Base-by-base conservation (phyloP, 1,140 invertebrate species). In the Polypedilum pembai region DNA sequence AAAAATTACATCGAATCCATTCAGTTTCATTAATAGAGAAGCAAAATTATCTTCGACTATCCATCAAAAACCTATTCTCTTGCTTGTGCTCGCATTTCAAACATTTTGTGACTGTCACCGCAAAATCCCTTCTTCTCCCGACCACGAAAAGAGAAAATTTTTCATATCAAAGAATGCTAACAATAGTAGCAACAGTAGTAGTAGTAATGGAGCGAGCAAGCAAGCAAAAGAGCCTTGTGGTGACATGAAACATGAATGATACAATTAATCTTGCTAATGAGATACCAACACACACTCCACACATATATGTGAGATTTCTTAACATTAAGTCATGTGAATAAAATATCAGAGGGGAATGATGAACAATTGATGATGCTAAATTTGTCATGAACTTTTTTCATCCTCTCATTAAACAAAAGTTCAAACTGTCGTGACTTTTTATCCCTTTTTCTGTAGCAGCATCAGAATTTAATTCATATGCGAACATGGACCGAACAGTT, bases 221-320 rank as follows among this genome's bases (percentile, higher is more conserved):
- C n/a, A 45, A 15, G n/a, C 12, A 15, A n/a, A 56, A n/a, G 45
- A 20, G 65, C 20, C 65, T 69, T 69, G 65, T 18, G 65, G 65
- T 21, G 65, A 69, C 10, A 69, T 10, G 20, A 69, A 18, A 69
- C 65, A 69, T 18, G 65, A 69, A 69, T 69, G 65, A 69, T 69
- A 69, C 65, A 69, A 69, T 69, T 69, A 69, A 69, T 69, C 65
- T 69, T 69, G 65, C 65, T 69, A 69, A 69, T 69, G 65, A 69
- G 65, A 69, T 69, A 20, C 65, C 17, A 69, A 3, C 45, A 56
- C 45, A n/a, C 45, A n/a, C 45, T n/a, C n/a, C n/a, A 56, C 15
- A n/a, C n/a, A 15, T 15, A n/a, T n/a, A n/a, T 56, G n/a, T 56
- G 12, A 56, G 45, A n/a, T 56, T 56, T 56, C 24, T 33, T 33